These are phyloP conservation scores for Lucinisca nassula DNA, from an alignment of 2,888 invertebrate species.

Conservation along the genomic window DNA sequence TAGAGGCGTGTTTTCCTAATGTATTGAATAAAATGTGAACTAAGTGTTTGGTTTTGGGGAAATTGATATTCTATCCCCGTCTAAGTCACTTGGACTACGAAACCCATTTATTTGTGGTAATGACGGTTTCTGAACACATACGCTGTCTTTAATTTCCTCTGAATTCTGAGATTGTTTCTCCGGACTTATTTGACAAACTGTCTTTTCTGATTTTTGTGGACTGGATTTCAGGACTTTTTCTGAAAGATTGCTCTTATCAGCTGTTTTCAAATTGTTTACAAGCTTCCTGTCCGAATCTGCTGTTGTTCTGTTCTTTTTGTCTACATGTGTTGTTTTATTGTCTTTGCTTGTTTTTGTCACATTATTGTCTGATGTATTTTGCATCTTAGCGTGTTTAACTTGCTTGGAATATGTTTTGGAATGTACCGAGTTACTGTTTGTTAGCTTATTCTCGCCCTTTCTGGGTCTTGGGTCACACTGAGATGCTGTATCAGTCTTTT, in stretches of 20 bases:
- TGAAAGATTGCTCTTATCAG: not conserved
- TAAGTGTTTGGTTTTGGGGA: not conserved
- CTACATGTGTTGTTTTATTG: not conserved
- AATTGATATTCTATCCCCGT: not conserved
- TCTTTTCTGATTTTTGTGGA: not conserved
- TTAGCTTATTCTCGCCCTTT: conserved; percentile 32
- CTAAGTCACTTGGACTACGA: not conserved
- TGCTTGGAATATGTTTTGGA: conserved; percentile 52
- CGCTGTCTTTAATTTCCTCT: not conserved
- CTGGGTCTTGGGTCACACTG: conserved; percentile 67
- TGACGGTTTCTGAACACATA: not conserved
- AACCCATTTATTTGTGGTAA: not conserved
- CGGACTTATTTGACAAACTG: not conserved
- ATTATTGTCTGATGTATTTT: not conserved
- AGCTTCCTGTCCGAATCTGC: not conserved
- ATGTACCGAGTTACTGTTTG: conserved; percentile 34
- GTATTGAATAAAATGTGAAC: too few relatives aligned
- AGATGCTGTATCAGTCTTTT: conserved; percentile 65
- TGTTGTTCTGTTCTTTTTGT: not conserved
- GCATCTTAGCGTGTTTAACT: not conserved
- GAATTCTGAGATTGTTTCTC: not conserved
- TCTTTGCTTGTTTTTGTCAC: not conserved
- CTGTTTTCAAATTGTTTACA: not conserved
- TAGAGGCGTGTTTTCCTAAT: too few relatives aligned
- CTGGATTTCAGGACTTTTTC: not conserved